Conservation (phyloP, 2,888 invertebrate species). For the Cryptus viduatorius region DNA sequence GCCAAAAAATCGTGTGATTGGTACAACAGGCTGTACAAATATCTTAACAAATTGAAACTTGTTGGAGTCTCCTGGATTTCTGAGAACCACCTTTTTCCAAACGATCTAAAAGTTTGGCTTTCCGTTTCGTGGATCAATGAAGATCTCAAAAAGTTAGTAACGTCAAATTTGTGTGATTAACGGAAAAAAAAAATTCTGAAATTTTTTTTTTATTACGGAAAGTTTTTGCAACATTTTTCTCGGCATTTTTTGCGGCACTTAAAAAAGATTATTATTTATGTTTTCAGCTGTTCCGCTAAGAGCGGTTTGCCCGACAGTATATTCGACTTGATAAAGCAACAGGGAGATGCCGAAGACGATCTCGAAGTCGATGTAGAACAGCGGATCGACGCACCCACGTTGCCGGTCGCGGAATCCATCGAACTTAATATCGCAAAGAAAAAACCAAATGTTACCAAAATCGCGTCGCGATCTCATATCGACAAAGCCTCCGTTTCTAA, state of each 20-base stretch:
- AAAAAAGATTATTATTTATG: not conserved
- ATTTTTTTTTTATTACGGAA: too few species aligned
- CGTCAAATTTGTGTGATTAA: not conserved
- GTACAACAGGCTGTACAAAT: constrained; percentile 86
- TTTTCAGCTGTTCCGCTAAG: constrained; percentile 46
- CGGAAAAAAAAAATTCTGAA: not conserved
- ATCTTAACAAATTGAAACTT: constrained; percentile 82
- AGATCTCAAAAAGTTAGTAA: constrained; percentile 78
- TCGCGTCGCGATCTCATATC: constrained; percentile 4
- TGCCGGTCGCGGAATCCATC: not conserved
- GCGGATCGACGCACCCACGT: not conserved
- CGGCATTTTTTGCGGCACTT: too few species aligned
- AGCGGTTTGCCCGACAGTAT: constrained; percentile 67
- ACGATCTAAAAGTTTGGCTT: constrained; percentile 86
- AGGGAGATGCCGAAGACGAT: constrained; percentile 67
- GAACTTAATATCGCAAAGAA: not conserved
- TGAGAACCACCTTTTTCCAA: constrained; percentile 84
- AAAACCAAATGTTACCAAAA: not conserved
- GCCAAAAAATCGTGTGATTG: constrained; percentile 86
- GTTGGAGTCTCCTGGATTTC: constrained; percentile 86
- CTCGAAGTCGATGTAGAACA: constrained; percentile 37
- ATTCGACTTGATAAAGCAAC: constrained; percentile 75
- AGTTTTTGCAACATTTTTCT: too few species aligned
- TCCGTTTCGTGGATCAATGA: constrained; percentile 85
- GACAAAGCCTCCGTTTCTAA: not conserved